Evolutionary conservation across 2,888 invertebrate genomes (phyloP), one percentile per base, ranked within the genome.

Genomic region (Leptopterna dolabrata): DNA sequence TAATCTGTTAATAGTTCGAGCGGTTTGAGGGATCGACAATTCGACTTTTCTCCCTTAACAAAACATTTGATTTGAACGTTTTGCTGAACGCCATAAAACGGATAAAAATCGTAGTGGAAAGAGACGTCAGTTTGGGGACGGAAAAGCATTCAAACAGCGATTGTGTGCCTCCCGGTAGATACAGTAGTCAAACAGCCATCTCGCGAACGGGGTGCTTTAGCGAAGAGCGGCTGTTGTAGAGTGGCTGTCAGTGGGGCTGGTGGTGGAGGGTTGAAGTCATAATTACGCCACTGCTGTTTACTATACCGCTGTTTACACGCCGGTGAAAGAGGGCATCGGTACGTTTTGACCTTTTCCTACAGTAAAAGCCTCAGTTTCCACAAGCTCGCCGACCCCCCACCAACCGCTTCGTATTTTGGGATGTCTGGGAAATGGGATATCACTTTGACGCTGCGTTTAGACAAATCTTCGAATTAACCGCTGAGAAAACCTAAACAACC

Each of bases 231-330:
- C n/a, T n/a, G 30, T 16, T 16, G 30, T 13, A 4, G 29, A 24
- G 29, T 30, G 30, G 73, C 36, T 11, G n/a, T n/a, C n/a, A n/a
- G n/a, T n/a, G n/a, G n/a, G n/a, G n/a, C n/a, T n/a, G n/a, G n/a
- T n/a, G n/a, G n/a, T n/a, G n/a, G n/a, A n/a, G 36, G 30, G 73
- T n/a, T 13, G 36, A n/a, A n/a, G 73, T 76, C 30, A 41, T 76
- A 76, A 76, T 76, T 76, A 76, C 73, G 36, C 73, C 36, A 63
- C 63, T 63, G 14, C 36, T 76, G 73, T 76, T 76, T 76, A 76
- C 73, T 76, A 76, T 76, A 36, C 73, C 41, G 36, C 36, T 76
- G 73, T 76, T 76, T 76, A 76, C 73, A 36, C 30, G 73, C 19
- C 16, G n/a, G 30, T 16, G 73, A 36, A 76, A 76, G n/a, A 63